phyloP scores from a whole-genome alignment of 2,797 vertebrate genomes.

The Syncerus caffer region DNA sequence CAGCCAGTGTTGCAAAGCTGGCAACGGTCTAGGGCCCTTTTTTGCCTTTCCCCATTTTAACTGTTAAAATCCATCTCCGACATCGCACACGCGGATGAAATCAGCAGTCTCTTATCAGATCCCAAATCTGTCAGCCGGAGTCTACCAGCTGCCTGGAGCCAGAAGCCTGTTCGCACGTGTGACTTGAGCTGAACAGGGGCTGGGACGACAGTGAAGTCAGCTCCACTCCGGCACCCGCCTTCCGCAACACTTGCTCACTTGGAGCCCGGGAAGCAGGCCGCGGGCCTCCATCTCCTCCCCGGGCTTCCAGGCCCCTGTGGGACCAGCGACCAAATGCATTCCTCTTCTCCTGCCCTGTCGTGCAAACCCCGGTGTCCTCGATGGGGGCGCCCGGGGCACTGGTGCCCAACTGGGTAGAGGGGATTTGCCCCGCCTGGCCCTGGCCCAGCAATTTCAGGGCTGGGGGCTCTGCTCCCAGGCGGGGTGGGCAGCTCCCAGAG shows the following conservation, averaged over 20 bases:
- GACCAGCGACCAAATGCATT: fast-evolving
- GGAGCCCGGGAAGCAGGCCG: neutral
- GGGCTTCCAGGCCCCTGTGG: neutral
- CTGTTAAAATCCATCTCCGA: constrained; percentile 67
- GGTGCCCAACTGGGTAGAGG: fast-evolving
- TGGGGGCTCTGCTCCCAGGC: neutral
- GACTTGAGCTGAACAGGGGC: constrained; percentile 60
- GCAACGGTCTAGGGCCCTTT: constrained; percentile 32
- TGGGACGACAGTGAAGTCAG: constrained; percentile 27
- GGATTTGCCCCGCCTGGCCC: neutral
- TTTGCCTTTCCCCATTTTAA: constrained; percentile 48
- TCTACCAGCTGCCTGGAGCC: constrained; percentile 68
- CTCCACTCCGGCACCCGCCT: neutral
- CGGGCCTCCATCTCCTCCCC: neutral
- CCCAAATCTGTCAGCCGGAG: constrained; percentile 68
- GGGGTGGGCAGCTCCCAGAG: neutral
- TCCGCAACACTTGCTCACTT: constrained; percentile 71
- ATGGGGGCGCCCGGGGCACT: fast-evolving
- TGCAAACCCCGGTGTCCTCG: neutral
- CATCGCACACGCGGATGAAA: constrained; percentile 56
- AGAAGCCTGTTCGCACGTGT: constrained; percentile 58
- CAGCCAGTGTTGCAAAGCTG: constrained; percentile 33
- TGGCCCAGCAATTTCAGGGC: neutral
- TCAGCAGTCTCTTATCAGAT: constrained; percentile 71
- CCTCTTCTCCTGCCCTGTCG: fast-evolving